A percentile compares a stretch with the other conserved stretches of the same genome.
Evolutionary conservation across 2,113 vertebrate genomes (phyloP).

Genomic region (Megaceryle torquata): DNA sequence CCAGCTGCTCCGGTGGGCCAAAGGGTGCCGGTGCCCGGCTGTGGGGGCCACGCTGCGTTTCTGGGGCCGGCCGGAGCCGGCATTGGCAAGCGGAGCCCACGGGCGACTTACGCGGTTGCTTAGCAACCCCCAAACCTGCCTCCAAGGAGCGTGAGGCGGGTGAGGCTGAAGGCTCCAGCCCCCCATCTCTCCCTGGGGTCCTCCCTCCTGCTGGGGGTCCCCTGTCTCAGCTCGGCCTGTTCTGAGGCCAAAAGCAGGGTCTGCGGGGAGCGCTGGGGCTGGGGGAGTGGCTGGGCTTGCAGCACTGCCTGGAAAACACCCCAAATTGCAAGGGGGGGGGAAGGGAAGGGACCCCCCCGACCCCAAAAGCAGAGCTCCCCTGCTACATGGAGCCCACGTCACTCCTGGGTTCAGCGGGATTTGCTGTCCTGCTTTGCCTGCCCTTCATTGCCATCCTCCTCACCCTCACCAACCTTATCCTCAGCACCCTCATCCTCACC

Average conservation of each 20-base stretch:
- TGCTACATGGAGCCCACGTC: not conserved
- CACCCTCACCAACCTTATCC: not conserved
- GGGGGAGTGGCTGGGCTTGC: not conserved
- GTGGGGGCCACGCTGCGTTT: not conserved
- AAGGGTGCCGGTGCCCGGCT: not conserved
- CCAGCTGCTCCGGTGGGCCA: accelerated
- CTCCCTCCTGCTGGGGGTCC: too few species aligned
- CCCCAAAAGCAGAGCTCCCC: not conserved
- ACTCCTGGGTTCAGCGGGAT: accelerated
- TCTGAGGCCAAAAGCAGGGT: accelerated
- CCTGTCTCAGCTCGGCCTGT: accelerated
- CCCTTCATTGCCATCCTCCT: not conserved
- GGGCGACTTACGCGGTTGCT: slow-evolving; percentile 17
- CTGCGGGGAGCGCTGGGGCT: not conserved
- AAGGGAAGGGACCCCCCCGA: not conserved
- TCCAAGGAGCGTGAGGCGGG: slow-evolving; percentile 7
- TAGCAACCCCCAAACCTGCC: slow-evolving; percentile 56
- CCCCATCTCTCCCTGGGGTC: not conserved
- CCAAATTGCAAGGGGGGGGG: not conserved
- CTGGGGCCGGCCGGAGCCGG: not conserved
- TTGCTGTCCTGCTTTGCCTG: accelerated
- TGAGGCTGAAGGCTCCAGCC: not conserved
- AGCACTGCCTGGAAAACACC: not conserved
- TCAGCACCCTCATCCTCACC: not conserved
- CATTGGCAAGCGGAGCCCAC: not conserved